A percentile compares a stretch with the other conserved stretches of the same genome.
These are phyloP conservation scores for Hypotaenidia philippensis DNA, from an alignment of 2,797 vertebrate species.

Conservation along the genomic window DNA sequence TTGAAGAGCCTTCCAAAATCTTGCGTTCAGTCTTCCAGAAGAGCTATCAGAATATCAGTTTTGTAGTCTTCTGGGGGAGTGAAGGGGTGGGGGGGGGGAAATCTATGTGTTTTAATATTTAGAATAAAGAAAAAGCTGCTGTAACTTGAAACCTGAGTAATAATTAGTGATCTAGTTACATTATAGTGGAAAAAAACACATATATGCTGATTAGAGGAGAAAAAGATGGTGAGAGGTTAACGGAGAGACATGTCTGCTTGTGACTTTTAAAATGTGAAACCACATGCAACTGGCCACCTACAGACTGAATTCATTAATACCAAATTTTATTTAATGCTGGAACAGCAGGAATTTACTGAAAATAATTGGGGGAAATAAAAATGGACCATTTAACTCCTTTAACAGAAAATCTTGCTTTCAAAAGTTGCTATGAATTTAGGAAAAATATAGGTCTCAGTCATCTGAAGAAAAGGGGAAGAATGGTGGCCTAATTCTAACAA, in stretches of 20 bases:
- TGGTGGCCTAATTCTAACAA: not conserved
- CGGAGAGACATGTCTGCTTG: not conserved
- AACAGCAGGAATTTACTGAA: slow-evolving; percentile 29
- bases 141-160: slow-evolving; percentile 12
- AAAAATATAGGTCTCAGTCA: not conserved
- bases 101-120: not conserved
- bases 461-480: not conserved
- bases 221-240: not conserved
- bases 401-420: not conserved
- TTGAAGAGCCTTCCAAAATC: slow-evolving; percentile 1
- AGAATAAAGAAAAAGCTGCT: not conserved
- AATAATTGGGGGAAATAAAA: not conserved
- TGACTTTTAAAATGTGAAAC: not conserved
- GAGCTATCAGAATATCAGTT: not conserved
- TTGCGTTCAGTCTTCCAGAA: not conserved
- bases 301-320: slow-evolving; percentile 19
- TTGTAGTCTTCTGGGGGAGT: not conserved
- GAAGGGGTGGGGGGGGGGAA: rapidly evolving
- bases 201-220: not conserved
- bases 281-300: slow-evolving; percentile 3
- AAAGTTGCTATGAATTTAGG: not conserved
- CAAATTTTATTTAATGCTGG: slow-evolving; percentile 34
- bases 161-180: not conserved
- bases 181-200: not conserved
- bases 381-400: not conserved